These are phyloP conservation scores for Trachelus iudaicus DNA, from an alignment of 2,888 invertebrate genomes.

Conservation along the genomic window DNA sequence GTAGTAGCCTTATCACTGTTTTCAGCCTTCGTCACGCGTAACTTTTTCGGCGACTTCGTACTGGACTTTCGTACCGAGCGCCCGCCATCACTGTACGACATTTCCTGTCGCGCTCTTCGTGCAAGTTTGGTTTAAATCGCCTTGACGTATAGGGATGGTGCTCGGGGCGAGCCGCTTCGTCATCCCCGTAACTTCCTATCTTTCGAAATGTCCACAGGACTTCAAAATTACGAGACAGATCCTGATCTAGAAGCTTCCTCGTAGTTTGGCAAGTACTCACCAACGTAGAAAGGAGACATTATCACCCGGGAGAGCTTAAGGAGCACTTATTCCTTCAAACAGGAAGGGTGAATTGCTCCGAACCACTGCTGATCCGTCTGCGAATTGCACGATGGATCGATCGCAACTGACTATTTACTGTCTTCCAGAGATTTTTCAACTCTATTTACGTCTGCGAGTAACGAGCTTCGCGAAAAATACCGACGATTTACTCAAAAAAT, in stretches of 20 bases:
- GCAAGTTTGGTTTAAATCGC: constrained; percentile 4
- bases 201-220: not conserved
- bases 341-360: not conserved
- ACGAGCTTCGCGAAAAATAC: not conserved
- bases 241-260: not conserved
- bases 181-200: constrained; percentile 3
- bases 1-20: constrained; percentile 60
- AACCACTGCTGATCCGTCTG: not conserved
- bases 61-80: constrained; percentile 66
- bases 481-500: not conserved
- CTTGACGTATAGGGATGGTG: not conserved
- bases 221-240: not conserved
- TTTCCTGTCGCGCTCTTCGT: constrained; percentile 44
- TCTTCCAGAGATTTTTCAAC: not conserved
- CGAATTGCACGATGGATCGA: not conserved
- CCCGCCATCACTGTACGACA: constrained; percentile 66
- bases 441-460: not conserved
- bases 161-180: not conserved
- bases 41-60: constrained; percentile 65
- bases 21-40: constrained; percentile 60
- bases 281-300: not conserved
- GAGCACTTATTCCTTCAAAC: not conserved
- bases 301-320: not conserved
- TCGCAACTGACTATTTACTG: not conserved
- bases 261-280: not conserved